A percentile compares a stretch with the other conserved stretches of the same genome.
Evolutionary conservation across 2,888 invertebrate species (phyloP).

Genomic region (Apodemia mormo): DNA sequence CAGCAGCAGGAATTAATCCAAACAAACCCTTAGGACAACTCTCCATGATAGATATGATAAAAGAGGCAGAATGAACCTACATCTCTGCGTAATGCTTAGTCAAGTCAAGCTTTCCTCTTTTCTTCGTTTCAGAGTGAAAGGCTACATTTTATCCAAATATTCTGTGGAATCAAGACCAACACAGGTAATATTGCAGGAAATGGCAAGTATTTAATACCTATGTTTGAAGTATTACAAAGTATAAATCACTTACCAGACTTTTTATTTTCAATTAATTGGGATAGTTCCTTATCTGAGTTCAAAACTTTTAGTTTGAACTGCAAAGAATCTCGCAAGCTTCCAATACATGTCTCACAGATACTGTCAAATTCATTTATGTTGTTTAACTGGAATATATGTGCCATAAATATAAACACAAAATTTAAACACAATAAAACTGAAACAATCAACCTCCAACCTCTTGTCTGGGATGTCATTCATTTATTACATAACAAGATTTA

Average conservation of each 20-base stretch:
- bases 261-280: constrained; percentile 39
- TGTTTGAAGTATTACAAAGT: neutral
- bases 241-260: constrained; percentile 13
- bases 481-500: neutral
- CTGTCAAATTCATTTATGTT: constrained; percentile 35
- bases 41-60: neutral
- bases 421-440: no score
- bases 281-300: constrained; percentile 49
- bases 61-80: neutral
- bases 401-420: no score
- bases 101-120: no score
- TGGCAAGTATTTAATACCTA: neutral
- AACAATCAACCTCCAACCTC: neutral
- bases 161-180: no score
- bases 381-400: constrained; percentile 45
- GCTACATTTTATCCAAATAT: neutral
- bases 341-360: constrained; percentile 63
- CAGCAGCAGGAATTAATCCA: no score
- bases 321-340: constrained; percentile 46
- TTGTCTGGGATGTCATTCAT: neutral
- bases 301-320: constrained; percentile 59
- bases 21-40: no score
- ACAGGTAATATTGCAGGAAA: neutral
- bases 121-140: no score
- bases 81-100: neutral